Conservation (phyloP, 92 coral and sea anemone species). For the Parazoanthus darwini region DNA sequence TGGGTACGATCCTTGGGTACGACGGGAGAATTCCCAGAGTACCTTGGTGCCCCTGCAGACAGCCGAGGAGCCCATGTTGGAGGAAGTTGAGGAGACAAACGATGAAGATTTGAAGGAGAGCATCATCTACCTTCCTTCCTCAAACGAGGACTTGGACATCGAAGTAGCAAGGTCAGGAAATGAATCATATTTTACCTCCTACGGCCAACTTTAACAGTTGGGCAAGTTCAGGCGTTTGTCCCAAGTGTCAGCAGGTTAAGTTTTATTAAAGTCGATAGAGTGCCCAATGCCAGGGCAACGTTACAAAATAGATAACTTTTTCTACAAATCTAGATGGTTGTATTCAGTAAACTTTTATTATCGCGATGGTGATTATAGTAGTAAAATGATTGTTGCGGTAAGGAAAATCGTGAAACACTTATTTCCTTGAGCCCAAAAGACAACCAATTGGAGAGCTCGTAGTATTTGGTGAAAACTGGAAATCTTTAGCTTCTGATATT, state of each 20-base stretch:
- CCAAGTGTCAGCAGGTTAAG: not conserved
- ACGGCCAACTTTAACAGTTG: not conserved
- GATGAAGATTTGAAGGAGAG: conserved; percentile 80
- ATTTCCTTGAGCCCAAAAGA: not conserved
- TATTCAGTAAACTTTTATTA: not conserved
- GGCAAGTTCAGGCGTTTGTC: not conserved
- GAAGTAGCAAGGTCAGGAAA: conserved; percentile 86
- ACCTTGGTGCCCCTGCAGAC: conserved; percentile 54
- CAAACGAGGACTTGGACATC: conserved; percentile 84
- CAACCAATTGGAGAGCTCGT: not conserved
- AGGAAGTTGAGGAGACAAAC: conserved; percentile 65
- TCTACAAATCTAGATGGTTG: not conserved
- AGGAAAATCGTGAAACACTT: not conserved
- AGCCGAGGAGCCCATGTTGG: conserved; percentile 67
- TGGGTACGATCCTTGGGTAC: conserved; percentile 40
- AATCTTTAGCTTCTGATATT: too few species aligned
- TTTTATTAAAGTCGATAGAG: not conserved
- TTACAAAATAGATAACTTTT: not conserved
- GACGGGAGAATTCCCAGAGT: conserved; percentile 55
- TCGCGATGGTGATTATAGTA: not conserved
- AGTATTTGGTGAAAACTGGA: not conserved
- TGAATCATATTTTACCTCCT: not conserved
- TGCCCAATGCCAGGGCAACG: not conserved
- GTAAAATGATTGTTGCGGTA: not conserved
- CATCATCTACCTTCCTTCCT: conserved; percentile 83